These are phyloP conservation scores for Myotis brandtii DNA, from an alignment of 2,113 vertebrate species.

Conservation along the genomic window DNA sequence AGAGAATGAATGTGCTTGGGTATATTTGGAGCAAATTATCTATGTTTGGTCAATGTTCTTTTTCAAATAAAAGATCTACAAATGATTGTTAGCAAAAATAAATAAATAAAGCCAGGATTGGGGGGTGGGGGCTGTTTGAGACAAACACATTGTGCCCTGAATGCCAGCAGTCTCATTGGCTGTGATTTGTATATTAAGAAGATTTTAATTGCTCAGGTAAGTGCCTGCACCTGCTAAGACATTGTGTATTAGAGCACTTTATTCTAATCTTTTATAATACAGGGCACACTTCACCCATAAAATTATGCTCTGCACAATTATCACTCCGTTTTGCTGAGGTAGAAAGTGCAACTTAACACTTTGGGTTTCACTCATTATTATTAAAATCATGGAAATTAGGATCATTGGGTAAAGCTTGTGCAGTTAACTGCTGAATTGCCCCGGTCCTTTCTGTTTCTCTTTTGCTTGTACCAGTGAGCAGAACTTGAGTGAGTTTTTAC, in stretches of 20 bases:
- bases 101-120: conserved; percentile 77
- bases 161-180: conserved; percentile 85
- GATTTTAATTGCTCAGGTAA: conserved; percentile 92
- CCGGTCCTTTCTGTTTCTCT: conserved; percentile 75
- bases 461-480: conserved; percentile 40
- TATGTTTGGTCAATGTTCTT: conserved; percentile 80
- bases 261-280: conserved; percentile 89
- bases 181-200: conserved; percentile 91
- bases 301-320: conserved; percentile 90
- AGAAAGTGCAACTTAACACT: conserved; percentile 89
- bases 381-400: conserved; percentile 88
- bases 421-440: conserved; percentile 80
- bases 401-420: conserved; percentile 83
- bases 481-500: conserved; percentile 59
- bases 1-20: conserved; percentile 78
- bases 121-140: conserved; percentile 66
- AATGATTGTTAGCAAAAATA: conserved; percentile 84
- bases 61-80: conserved; percentile 83
- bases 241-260: conserved; percentile 89
- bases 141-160: conserved; percentile 86
- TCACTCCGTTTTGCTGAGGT: conserved; percentile 87
- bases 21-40: conserved; percentile 80
- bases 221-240: conserved; percentile 91
- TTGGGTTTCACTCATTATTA: conserved; percentile 87
- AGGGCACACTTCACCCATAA: conserved; percentile 90